These are phyloP conservation scores for Tipula confusa DNA, from an alignment of 2,888 invertebrate genomes.

Conservation along the genomic window DNA sequence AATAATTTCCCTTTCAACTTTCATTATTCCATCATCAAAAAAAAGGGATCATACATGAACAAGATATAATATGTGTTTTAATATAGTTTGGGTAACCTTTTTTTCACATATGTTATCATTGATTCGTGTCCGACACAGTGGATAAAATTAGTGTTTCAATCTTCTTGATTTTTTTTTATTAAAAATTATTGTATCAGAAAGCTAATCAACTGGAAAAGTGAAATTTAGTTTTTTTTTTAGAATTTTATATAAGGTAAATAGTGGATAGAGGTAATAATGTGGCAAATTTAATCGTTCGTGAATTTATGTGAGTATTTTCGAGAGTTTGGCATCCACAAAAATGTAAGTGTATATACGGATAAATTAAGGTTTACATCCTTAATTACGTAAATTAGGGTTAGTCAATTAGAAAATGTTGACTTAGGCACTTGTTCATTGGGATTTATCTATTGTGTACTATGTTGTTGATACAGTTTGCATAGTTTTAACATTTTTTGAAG, in stretches of 20 bases:
- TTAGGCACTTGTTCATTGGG: too few species aligned
- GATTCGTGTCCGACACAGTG: background rate
- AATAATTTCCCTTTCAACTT: constrained; percentile 7
- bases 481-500: too few species aligned
- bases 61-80: background rate
- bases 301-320: background rate
- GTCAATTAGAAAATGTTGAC: too few species aligned
- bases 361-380: too few species aligned
- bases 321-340: too few species aligned
- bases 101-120: background rate
- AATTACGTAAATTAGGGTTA: too few species aligned
- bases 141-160: constrained; percentile 3
- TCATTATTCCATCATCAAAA: background rate
- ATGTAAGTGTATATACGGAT: too few species aligned
- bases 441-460: too few species aligned
- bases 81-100: background rate
- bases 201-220: background rate
- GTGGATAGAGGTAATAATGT: background rate
- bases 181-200: background rate
- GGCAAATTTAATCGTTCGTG: background rate
- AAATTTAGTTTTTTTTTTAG: background rate
- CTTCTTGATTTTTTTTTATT: constrained; percentile 4
- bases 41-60: background rate
- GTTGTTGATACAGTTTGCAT: too few species aligned
- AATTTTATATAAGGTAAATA: background rate